Evolutionary conservation across 2,797 vertebrate genomes (phyloP), one percentile per base, ranked within the genome.

Genomic region (Sandelia bainsii): DNA sequence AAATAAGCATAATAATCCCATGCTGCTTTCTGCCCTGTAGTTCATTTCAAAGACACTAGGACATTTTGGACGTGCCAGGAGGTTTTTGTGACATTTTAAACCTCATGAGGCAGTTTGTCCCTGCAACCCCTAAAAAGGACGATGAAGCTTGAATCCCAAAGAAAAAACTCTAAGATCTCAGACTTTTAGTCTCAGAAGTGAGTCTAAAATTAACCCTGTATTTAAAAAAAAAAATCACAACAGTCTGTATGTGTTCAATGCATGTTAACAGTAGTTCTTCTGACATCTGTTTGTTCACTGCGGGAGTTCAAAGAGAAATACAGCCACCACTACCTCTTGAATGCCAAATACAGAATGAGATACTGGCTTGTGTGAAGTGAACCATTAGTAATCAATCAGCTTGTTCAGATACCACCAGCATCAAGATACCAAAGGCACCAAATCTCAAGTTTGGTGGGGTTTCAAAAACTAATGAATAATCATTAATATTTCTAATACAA

Each of bases 61-160:
- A 62, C 13, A 22, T 50, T 46, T 66, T 34, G 65, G n/a, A 60
- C 63, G 25, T 61, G 48, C 62, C 29, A 34, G 23, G 29, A 69
- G 67, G 54, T 45, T 78, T 76, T 59, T 11, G 45, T 83, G 67
- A 62, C 80, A 69, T 73, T 75, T 73, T 39, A 69, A 79, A 75
- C 79, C 51, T 50, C 75, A 82, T n/a, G 12, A 53, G 48, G n/a
- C 13, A 61, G 27, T 71, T 51, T 65, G 46, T 50, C 53, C 62
- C 56, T 56, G 46, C 19, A 56, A 49, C 16, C 11, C 17, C 16
- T 27, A 17, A 23, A 69, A 75, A 65, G 13, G 13, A 53, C 14
- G 59, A 53, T 12, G 54, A 66, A 9, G 25, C 40, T 27, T 45
- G 29, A 37, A 48, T 53, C 25, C 29, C 9, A 8, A 44, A 34